These are phyloP conservation scores for Dendrophyllia cribrosa DNA, from an alignment of 64 coral and sea anemone genomes.

Conservation along the genomic window DNA sequence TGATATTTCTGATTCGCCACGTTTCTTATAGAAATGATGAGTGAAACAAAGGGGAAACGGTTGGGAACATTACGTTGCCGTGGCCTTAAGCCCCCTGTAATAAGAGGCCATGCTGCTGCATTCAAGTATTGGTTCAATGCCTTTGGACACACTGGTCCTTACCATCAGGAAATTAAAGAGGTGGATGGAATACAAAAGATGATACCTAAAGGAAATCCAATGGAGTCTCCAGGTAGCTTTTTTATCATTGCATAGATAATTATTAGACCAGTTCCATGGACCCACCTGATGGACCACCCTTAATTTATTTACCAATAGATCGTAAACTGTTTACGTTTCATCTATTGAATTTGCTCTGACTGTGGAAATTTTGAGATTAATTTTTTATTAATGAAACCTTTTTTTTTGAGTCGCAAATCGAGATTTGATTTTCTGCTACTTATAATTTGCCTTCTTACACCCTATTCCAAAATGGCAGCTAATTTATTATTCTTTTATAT, in stretches of 20 bases:
- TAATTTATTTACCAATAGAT: not conserved
- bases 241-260: not conserved
- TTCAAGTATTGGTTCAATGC: constrained; percentile 59
- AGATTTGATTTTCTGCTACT: too few species aligned
- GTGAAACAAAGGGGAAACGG: constrained; percentile 21
- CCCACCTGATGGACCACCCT: too few species aligned
- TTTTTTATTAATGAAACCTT: too few species aligned
- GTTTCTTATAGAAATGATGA: constrained; percentile 11
- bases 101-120: constrained; percentile 33
- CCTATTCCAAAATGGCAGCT: too few species aligned
- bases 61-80: constrained; percentile 22
- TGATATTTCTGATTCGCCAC: too few species aligned
- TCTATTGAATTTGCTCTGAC: too few species aligned
- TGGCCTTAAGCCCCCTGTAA: constrained; percentile 27
- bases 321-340: too few species aligned
- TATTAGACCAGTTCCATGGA: not conserved
- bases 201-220: constrained; percentile 53
- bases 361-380: too few species aligned
- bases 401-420: too few species aligned
- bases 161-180: constrained; percentile 6
- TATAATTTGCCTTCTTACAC: too few species aligned
- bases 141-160: constrained; percentile 61
- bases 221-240: constrained; percentile 52
- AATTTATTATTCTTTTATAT: too few species aligned
- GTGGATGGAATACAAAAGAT: not conserved